A percentile compares a stretch with the other conserved stretches of the same genome.
Evolutionary conservation across 2,797 vertebrate genomes (phyloP).

Genomic region (Pseudopleuronectes americanus): DNA sequence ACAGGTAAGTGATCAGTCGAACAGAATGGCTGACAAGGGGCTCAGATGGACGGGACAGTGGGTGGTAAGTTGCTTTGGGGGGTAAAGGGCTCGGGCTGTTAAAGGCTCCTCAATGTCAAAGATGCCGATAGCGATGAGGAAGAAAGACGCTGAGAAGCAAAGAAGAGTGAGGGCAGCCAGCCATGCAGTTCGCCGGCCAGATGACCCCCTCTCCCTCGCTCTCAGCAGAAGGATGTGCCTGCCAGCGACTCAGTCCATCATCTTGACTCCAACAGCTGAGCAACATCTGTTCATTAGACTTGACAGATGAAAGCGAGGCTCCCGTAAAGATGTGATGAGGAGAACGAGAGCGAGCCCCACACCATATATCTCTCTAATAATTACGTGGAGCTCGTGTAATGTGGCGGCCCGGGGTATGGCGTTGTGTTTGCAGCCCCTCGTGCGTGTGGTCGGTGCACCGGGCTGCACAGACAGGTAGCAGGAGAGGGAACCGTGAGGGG

Average conservation of each 20-base stretch:
- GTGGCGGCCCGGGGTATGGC: slow-evolving; percentile 1
- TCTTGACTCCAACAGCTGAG: slow-evolving; percentile 82
- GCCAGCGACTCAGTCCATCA: slow-evolving; percentile 82
- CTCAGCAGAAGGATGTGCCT: slow-evolving; percentile 77
- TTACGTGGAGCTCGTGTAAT: slow-evolving; percentile 36
- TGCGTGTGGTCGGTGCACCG: slow-evolving; percentile 47
- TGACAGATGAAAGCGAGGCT: slow-evolving; percentile 82
- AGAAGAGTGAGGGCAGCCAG: slow-evolving; percentile 60
- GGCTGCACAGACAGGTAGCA: slow-evolving; percentile 42
- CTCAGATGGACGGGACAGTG: slow-evolving; percentile 69
- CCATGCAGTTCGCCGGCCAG: slow-evolving; percentile 68
- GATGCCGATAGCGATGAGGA: slow-evolving; percentile 48
- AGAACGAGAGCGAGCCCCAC: slow-evolving; percentile 47
- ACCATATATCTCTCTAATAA: slow-evolving; percentile 54
- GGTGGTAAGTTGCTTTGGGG: slow-evolving; percentile 61
- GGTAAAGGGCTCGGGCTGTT: slow-evolving; percentile 33
- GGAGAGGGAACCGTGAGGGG: slow-evolving; percentile 45
- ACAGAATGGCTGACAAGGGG: slow-evolving; percentile 79
- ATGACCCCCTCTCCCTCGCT: slow-evolving; percentile 73
- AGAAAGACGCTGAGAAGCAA: slow-evolving; percentile 58
- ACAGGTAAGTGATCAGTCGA: slow-evolving; percentile 76
- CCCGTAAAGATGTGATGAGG: slow-evolving; percentile 47
- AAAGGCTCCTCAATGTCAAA: slow-evolving; percentile 70
- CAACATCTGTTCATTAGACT: slow-evolving; percentile 88
- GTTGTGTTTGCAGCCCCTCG: slow-evolving; percentile 38